Base-by-base conservation (phyloP, 2,797 vertebrate genomes). In the Heteromormyrus szaboi region DNA sequence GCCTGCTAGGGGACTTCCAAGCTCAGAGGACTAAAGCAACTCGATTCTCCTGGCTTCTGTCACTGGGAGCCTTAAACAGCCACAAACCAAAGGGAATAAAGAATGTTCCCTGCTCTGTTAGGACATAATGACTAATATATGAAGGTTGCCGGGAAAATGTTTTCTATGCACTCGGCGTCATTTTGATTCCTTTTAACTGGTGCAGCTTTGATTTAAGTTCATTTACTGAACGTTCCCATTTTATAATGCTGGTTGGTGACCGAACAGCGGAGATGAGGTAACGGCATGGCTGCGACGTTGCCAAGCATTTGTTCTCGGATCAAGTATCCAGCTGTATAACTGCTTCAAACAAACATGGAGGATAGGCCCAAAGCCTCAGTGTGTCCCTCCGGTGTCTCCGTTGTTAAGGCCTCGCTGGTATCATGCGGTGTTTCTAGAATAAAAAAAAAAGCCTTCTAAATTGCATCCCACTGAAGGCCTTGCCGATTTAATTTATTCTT, bases 121-220 rank as follows among this genome's bases (percentile, higher is more conserved):
- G 92, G 92, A 93, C 92, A 93, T 95, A 93, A 96, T 95, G 93
- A 95, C 93, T 95, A 94, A 96, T 95, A 95, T 94, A 95, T 95
- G 93, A 93, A 65, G 89, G 89, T 91, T 94, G 92, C 91, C 95
- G 94, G 93, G 94, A 94, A 86, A 96, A 94, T 93, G 93, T 93
- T 94, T 95, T 92, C 93, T 93, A 92, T 94, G 93, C 93, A 93
- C 92, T 90, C 88, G 91, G 92, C 89, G 93, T 94, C 93, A 92
- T 89, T 91, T 87, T 90, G 17, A 84, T 87, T 87, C 37, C 17
- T 22, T 93, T 92, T 93, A 92, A 91, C 91, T 65, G 87, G 92
- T 93, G 91, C 93, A 95, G 93, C 93, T 94, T 95, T 93, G 88
- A 91, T 93, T 93, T 93, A 91, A 92, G 93, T 92, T 90, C 84